Conservation (phyloP, 2,888 invertebrate species). For the Catocala fraxini region DNA sequence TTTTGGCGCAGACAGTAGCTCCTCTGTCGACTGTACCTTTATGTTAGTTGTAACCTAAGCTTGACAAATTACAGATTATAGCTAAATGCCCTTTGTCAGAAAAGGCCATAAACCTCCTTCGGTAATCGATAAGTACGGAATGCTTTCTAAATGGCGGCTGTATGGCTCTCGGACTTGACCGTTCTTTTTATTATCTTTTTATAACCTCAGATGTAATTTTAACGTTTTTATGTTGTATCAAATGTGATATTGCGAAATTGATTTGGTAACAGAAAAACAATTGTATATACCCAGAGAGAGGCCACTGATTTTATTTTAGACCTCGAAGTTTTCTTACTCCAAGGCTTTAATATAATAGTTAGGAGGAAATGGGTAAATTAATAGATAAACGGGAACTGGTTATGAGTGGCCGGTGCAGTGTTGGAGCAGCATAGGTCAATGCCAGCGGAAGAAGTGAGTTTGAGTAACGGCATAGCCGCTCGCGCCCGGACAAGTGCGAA, state of each 20-base stretch:
- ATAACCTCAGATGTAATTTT: conserved; percentile 36
- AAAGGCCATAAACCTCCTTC: neutral
- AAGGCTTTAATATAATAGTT: conserved; percentile 1
- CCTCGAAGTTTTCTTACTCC: conserved; percentile 1
- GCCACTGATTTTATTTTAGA: conserved; percentile 22
- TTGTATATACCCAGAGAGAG: conserved; percentile 28
- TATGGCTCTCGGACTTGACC: conserved; percentile 8
- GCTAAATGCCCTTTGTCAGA: too few species aligned
- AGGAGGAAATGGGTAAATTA: conserved; percentile 14
- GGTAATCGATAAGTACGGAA: neutral
- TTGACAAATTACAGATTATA: too few species aligned
- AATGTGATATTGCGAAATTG: conserved; percentile 42
- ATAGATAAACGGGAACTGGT: conserved; percentile 29
- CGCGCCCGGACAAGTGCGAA: conserved; percentile 59
- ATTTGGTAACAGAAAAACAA: conserved; percentile 40
- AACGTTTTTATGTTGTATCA: conserved; percentile 30
- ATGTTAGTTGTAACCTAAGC: too few species aligned
- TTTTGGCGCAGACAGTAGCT: too few species aligned
- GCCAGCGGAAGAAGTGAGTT: conserved; percentile 73
- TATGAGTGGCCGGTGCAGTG: conserved; percentile 29
- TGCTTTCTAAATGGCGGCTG: neutral
- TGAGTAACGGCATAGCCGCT: conserved; percentile 69
- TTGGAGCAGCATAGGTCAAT: conserved; percentile 68
- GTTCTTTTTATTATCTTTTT: conserved; percentile 42
- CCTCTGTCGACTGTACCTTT: too few species aligned